Conservation (phyloP, 2,888 invertebrate species). For the Scaptomyza tumidula region DNA sequence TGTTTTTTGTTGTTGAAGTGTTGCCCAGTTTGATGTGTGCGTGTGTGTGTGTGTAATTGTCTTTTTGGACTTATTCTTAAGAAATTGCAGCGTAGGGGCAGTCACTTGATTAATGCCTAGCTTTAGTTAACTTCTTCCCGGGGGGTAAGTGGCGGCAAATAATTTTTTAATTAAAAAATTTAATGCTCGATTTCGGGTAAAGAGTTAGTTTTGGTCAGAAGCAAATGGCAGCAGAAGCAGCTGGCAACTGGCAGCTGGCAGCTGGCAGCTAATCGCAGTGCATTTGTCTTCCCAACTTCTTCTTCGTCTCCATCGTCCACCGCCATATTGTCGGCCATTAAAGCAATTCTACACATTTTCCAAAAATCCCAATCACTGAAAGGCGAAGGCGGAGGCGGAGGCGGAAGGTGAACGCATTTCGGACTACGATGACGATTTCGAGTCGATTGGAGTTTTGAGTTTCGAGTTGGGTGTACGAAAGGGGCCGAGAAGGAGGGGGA, state of each 20-base stretch:
- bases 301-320: slow-evolving; percentile 50
- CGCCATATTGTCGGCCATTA: slow-evolving; percentile 80
- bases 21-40: slow-evolving; percentile 36
- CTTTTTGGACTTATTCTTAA: slow-evolving; percentile 57
- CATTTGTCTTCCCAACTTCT: slow-evolving; percentile 45
- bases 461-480: background rate
- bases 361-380: slow-evolving; percentile 11
- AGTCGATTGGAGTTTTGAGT: slow-evolving; percentile 9
- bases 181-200: slow-evolving; percentile 77
- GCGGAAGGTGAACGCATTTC: slow-evolving; percentile 21
- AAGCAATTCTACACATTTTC: slow-evolving; percentile 79
- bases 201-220: slow-evolving; percentile 28
- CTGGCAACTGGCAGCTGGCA: background rate
- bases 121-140: background rate
- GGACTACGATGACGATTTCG: slow-evolving; percentile 10
- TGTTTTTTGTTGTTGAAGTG: slow-evolving; percentile 44
- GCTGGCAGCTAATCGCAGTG: slow-evolving; percentile 51
- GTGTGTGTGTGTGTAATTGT: slow-evolving; percentile 64
- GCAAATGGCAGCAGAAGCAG: background rate
- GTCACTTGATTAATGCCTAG: slow-evolving; percentile 75
- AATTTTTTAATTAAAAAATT: slow-evolving; percentile 75
- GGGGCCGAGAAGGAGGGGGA: background rate
- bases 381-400: slow-evolving; percentile 11
- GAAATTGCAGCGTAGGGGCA: slow-evolving; percentile 68
- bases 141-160: slow-evolving; percentile 22